These are phyloP conservation scores for Philhelius pedissequus DNA, from an alignment of 2,888 invertebrate genomes.

Conservation along the genomic window DNA sequence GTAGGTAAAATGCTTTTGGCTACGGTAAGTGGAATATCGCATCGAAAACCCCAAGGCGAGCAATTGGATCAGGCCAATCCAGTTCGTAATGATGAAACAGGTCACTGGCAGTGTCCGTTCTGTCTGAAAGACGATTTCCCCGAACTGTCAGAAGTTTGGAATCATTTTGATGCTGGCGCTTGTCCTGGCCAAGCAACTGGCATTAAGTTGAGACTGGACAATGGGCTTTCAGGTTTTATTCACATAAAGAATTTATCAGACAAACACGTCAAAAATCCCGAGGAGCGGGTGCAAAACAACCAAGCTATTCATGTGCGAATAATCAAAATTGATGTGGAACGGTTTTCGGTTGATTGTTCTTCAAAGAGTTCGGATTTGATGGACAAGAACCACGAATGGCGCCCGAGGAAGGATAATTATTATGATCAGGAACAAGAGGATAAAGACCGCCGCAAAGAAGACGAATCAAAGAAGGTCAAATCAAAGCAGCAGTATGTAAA, in stretches of 20 bases:
- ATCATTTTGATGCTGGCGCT: slow-evolving; percentile 96
- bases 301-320: slow-evolving; percentile 93
- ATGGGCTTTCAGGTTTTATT: slow-evolving; percentile 94
- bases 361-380: slow-evolving; percentile 94
- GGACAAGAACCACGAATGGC: slow-evolving; percentile 95
- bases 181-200: slow-evolving; percentile 98
- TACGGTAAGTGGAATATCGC: slow-evolving; percentile 89
- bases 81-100: slow-evolving; percentile 94
- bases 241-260: slow-evolving; percentile 96
- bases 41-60: slow-evolving; percentile 93
- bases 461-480: slow-evolving; percentile 90
- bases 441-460: slow-evolving; percentile 87
- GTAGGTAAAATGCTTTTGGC: slow-evolving; percentile 92
- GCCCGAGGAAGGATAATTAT: slow-evolving; percentile 91
- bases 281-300: slow-evolving; percentile 91
- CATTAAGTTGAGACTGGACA: slow-evolving; percentile 92
- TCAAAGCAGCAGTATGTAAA: slow-evolving; percentile 93
- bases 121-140: slow-evolving; percentile 97
- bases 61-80: slow-evolving; percentile 98
- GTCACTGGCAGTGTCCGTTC: slow-evolving; percentile 98
- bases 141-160: slow-evolving; percentile 98
- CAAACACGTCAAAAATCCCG: slow-evolving; percentile 94
- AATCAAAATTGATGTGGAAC: slow-evolving; percentile 96
- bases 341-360: slow-evolving; percentile 95
- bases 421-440: slow-evolving; percentile 94